phyloP scores from a whole-genome alignment of 2,113 vertebrate genomes.

The Tragelaphus buxtoni region DNA sequence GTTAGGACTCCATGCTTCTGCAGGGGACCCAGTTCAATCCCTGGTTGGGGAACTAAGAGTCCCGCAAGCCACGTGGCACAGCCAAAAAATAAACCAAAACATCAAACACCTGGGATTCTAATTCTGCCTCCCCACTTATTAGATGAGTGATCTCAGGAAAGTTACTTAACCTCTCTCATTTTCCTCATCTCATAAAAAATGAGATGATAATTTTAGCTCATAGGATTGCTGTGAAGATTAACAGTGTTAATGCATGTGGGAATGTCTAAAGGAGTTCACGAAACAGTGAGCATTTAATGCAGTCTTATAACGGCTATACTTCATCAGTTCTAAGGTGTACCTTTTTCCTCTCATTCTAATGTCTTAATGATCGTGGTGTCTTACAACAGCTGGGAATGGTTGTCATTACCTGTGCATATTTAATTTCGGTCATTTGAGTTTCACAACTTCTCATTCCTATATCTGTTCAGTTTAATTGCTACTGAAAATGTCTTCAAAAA shows the following conservation, averaged over 20 bases:
- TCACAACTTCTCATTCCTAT: background rate
- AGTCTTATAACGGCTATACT: background rate
- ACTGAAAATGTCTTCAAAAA: constrained; percentile 6
- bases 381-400: background rate
- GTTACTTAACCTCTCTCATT: background rate
- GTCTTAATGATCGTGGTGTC: background rate
- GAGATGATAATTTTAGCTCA: background rate
- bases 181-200: background rate
- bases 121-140: background rate
- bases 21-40: background rate
- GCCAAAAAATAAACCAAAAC: background rate
- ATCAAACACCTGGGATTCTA: background rate
- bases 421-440: background rate
- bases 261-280: background rate
- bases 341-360: background rate
- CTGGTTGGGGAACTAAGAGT: background rate
- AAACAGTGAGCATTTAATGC: background rate
- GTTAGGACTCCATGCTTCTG: background rate
- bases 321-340: background rate
- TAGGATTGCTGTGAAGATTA: background rate
- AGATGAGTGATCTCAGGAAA: background rate
- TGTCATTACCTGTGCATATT: background rate
- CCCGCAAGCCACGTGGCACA: background rate
- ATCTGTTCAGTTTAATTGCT: background rate
- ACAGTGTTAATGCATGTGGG: background rate